A percentile compares a stretch with the other conserved stretches of the same genome.
Evolutionary conservation across 1,140 invertebrate genomes (phyloP).

Genomic region (Pogonognathellus flavescens): DNA sequence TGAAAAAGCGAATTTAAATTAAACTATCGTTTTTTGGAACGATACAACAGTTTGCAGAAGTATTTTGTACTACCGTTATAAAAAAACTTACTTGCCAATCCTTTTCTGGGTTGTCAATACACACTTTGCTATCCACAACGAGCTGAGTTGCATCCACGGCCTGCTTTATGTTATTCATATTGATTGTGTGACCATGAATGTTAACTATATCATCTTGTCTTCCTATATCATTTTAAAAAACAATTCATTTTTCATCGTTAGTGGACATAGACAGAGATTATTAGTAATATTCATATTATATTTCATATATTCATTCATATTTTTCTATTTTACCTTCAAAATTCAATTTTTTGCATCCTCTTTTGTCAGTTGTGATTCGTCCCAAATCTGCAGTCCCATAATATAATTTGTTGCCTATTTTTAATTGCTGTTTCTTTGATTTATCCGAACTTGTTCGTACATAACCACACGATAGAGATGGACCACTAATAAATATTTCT

Average conservation of each 20-base stretch:
- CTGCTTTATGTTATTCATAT: slow-evolving; percentile 17
- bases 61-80: background rate
- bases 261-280: background rate
- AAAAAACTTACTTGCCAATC: slow-evolving; percentile 6
- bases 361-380: slow-evolving; percentile 2
- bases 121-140: background rate
- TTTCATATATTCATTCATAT: no score
- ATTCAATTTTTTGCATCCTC: slow-evolving; percentile 6
- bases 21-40: no score
- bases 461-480: background rate
- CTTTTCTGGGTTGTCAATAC: background rate
- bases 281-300: no score
- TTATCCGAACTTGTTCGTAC: background rate
- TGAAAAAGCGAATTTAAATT: no score
- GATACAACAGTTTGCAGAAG: no score
- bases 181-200: background rate
- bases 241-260: background rate
- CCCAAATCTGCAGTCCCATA: background rate
- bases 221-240: background rate
- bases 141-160: slow-evolving; percentile 7
- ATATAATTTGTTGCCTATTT: background rate
- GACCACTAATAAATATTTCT: slow-evolving; percentile 21
- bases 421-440: background rate
- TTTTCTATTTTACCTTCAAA: slow-evolving; percentile 26
- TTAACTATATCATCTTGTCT: slow-evolving; percentile 10